Percentiles rank a stretch among this genome's conserved stretches.
These are phyloP conservation scores for Corvus cornix DNA, from an alignment of 2,113 vertebrate species.

Conservation along the genomic window DNA sequence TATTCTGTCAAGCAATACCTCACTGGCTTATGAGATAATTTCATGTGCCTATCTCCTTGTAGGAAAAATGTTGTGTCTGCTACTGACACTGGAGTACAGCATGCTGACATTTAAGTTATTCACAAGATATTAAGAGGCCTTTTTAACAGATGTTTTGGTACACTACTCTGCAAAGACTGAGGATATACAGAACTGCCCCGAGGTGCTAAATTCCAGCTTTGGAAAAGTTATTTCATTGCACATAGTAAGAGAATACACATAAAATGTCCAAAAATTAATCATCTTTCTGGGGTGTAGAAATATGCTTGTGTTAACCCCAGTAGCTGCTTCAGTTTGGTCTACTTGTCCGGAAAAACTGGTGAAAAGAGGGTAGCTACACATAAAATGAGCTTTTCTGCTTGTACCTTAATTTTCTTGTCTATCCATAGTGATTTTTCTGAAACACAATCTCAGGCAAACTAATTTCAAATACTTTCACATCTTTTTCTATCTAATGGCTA, in stretches of 20 bases:
- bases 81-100: not conserved
- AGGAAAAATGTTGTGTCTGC: not conserved
- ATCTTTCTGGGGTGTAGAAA: not conserved
- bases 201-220: not conserved
- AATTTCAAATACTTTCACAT: not conserved
- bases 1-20: not conserved
- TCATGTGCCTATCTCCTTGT: not conserved
- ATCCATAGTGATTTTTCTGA: not conserved
- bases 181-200: not conserved
- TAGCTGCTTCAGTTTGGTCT: not conserved
- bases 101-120: not conserved
- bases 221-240: not conserved
- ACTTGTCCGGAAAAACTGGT: not conserved
- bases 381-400: not conserved
- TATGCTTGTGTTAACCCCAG: not conserved
- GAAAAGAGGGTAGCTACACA: not conserved
- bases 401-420: not conserved
- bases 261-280: not conserved
- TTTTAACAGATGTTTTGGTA: not conserved
- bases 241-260: not conserved
- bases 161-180: not conserved
- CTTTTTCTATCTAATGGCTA: not conserved
- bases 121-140: not conserved
- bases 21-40: not conserved
- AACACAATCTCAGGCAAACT: not conserved